Conservation (phyloP, 2,888 invertebrate species). For the Thera britannica region DNA sequence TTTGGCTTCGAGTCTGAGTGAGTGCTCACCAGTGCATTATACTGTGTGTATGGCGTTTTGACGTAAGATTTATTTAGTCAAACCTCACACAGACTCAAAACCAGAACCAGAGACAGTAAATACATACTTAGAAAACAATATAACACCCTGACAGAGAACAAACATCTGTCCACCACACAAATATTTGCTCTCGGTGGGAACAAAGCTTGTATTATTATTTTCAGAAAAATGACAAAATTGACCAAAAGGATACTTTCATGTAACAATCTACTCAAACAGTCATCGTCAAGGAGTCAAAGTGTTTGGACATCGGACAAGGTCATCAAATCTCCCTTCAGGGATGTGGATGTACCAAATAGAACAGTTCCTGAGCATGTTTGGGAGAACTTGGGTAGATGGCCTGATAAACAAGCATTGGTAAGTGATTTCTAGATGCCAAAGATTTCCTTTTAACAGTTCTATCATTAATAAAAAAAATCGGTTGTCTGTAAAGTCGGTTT, state of each 20-base stretch:
- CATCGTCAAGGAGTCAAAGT: constrained; percentile 40
- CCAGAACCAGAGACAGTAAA: no score
- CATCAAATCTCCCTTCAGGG: constrained; percentile 77
- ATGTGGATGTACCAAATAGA: constrained; percentile 76
- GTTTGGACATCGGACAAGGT: constrained; percentile 65
- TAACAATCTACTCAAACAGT: constrained; percentile 35
- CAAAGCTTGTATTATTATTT: constrained; percentile 18
- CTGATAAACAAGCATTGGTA: constrained; percentile 87
- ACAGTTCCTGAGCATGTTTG: constrained; percentile 86
- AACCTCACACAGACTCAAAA: no score
- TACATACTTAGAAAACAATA: no score
- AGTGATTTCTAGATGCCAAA: constrained; percentile 50
- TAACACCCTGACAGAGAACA: no score
- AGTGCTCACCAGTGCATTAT: no score
- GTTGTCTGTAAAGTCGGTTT: no score
- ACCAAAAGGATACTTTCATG: constrained; percentile 42
- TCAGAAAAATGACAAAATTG: constrained; percentile 52
- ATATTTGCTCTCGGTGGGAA: not conserved
- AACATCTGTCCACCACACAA: no score
- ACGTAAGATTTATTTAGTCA: no score
- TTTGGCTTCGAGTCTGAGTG: no score
- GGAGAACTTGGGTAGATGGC: constrained; percentile 86
- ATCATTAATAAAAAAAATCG: no score
- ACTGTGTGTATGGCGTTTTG: no score
- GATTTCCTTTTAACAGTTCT: no score